Conservation (phyloP, 2,113 vertebrate species). For the Plestiodon gilberti region DNA sequence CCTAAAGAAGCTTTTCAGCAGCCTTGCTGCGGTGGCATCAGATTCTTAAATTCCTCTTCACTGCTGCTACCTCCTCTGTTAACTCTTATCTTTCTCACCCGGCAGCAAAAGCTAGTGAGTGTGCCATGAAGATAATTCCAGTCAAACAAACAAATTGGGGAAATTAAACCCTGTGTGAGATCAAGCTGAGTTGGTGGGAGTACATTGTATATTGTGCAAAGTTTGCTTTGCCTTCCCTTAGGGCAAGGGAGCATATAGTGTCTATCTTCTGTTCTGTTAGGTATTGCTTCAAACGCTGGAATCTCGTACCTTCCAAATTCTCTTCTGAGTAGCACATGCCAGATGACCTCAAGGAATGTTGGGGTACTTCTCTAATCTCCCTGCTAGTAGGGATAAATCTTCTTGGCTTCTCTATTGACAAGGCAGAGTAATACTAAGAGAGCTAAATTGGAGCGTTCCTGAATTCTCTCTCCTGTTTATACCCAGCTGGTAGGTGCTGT, state of each 20-base stretch:
- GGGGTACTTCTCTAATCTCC: slow-evolving; percentile 35
- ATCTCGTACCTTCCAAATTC: background rate
- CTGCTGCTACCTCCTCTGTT: background rate
- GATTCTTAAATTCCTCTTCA: background rate
- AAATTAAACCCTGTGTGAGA: accelerated
- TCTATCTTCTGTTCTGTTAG: background rate
- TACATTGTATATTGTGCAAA: background rate
- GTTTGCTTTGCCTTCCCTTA: background rate
- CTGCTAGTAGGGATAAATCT: slow-evolving; percentile 51
- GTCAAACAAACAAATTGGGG: background rate
- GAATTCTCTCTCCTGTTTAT: background rate
- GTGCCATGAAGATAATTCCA: background rate
- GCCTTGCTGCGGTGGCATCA: background rate
- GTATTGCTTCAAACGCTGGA: accelerated
- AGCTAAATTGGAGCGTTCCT: background rate
- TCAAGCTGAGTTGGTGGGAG: background rate
- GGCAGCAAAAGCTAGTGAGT: background rate
- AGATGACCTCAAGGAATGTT: slow-evolving; percentile 16
- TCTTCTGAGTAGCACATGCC: background rate
- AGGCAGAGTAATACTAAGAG: slow-evolving; percentile 4
- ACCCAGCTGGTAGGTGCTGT: background rate
- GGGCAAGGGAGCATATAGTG: accelerated
- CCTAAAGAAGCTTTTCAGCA: background rate
- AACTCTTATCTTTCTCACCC: background rate
- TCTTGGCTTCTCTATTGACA: slow-evolving; percentile 35